A percentile compares a stretch with the other conserved stretches of the same genome.
Evolutionary conservation across 1,140 invertebrate species (phyloP).

Genomic region (Zaprionus inermis): DNA sequence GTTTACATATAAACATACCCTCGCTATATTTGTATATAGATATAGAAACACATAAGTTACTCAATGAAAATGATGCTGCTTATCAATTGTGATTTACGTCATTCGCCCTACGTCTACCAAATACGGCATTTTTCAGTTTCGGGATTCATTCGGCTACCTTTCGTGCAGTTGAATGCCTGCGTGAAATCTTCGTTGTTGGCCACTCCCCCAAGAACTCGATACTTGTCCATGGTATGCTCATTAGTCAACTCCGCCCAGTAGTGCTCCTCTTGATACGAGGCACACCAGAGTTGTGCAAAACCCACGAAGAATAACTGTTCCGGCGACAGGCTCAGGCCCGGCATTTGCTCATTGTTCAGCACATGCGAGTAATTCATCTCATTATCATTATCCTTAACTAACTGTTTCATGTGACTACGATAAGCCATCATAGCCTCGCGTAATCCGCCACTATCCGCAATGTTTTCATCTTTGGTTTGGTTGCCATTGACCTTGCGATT

Average conservation of each 20-base stretch:
- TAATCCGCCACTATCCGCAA: constrained; percentile 94
- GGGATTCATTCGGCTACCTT: constrained; percentile 87
- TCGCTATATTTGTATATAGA: not conserved
- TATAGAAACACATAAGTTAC: constrained; percentile 1
- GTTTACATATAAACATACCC: not conserved
- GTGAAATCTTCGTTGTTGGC: constrained; percentile 89
- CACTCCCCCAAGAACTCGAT: constrained; percentile 88
- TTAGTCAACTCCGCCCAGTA: constrained; percentile 70
- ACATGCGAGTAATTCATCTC: constrained; percentile 70
- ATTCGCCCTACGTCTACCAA: constrained; percentile 46
- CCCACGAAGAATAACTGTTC: constrained; percentile 95
- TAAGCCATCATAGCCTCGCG: constrained; percentile 95
- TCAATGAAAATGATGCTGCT: constrained; percentile 26
- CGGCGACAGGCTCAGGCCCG: constrained; percentile 92
- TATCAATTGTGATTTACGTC: constrained; percentile 28
- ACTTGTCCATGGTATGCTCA: constrained; percentile 74
- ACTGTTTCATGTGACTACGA: constrained; percentile 61
- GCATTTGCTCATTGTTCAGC: constrained; percentile 87
- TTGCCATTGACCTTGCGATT: constrained; percentile 86
- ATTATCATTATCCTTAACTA: constrained; percentile 79
- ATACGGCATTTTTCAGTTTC: constrained; percentile 81
- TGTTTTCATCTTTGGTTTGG: constrained; percentile 89
- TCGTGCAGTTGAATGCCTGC: constrained; percentile 86
- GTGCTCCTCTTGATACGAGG: constrained; percentile 64
- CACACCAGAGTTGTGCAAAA: constrained; percentile 90